Conservation (phyloP, 1,140 invertebrate species). For the Brachionus koreanus region DNA sequence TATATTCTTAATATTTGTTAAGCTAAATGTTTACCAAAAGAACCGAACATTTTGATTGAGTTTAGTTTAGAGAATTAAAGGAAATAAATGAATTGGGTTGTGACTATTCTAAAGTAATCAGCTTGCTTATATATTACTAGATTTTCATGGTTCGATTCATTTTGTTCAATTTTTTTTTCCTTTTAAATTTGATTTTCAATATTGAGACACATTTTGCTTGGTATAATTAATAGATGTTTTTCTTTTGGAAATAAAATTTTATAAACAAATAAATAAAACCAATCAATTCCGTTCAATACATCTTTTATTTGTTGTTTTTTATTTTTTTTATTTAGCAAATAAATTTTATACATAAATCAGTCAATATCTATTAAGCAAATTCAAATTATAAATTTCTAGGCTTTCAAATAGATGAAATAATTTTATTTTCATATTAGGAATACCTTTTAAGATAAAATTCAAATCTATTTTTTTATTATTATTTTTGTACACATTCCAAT, state of each 20-base stretch:
- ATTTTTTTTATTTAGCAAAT: neutral
- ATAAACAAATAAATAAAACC: slow-evolving; percentile 1
- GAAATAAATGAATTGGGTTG: neutral
- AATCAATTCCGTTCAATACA: neutral
- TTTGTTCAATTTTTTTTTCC: neutral
- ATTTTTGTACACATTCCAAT: too few relatives aligned
- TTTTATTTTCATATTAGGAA: too few relatives aligned
- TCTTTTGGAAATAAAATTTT: neutral
- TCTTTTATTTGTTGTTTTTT: neutral
- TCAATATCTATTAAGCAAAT: neutral
- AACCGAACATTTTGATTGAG: neutral
- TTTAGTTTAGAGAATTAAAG: neutral
- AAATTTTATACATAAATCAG: neutral
- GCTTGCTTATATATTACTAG: neutral
- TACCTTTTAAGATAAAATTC: too few relatives aligned
- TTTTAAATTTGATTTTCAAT: neutral
- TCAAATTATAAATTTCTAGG: too few relatives aligned
- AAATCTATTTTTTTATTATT: too few relatives aligned
- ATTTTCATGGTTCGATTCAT: slow-evolving; percentile 13
- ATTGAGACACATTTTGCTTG: neutral
- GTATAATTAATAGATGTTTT: neutral
- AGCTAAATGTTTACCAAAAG: neutral
- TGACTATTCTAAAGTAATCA: neutral
- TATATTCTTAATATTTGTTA: neutral
- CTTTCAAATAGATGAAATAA: neutral